Conservation (phyloP, 2,888 invertebrate species). For the Drosophila recens region DNA sequence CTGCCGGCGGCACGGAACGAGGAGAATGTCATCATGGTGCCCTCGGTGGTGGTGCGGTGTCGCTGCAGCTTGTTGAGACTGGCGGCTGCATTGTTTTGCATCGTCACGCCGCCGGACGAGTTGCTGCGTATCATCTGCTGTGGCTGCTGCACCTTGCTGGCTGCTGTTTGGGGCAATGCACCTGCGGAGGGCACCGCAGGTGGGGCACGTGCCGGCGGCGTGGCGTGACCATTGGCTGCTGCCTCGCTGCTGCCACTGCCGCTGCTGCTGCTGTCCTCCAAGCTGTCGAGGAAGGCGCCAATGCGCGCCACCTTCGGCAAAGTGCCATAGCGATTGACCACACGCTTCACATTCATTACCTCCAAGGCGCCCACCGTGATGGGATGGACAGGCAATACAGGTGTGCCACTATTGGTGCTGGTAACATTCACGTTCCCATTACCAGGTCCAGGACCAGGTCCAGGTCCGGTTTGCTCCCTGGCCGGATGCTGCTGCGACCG, state of each 20-base stretch:
- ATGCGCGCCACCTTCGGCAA: constrained; percentile 98
- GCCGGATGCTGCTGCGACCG: constrained; percentile 83
- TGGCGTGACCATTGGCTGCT: constrained; percentile 55
- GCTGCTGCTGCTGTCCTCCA: constrained; percentile 89
- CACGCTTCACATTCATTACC: constrained; percentile 97
- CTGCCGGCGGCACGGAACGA: constrained; percentile 88
- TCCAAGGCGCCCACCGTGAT: constrained; percentile 96
- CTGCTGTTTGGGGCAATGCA: constrained; percentile 12
- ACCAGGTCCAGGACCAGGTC: constrained; percentile 39
- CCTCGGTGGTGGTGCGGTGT: constrained; percentile 86
- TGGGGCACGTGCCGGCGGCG: constrained; percentile 49
- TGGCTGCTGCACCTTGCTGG: constrained; percentile 47
- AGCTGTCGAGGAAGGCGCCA: constrained; percentile 97
- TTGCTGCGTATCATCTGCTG: constrained; percentile 95
- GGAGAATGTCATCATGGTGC: constrained; percentile 85
- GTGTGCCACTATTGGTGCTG: constrained; percentile 45
- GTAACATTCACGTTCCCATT: constrained; percentile 43
- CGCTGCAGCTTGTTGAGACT: constrained; percentile 87
- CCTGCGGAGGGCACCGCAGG: constrained; percentile 19
- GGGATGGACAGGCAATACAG: constrained; percentile 81
- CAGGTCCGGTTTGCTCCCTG: constrained; percentile 42
- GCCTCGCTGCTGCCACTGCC: constrained; percentile 26
- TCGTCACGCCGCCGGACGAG: constrained; percentile 93
- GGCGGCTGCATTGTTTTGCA: constrained; percentile 88
- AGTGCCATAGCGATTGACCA: constrained; percentile 97